phyloP scores from a whole-genome alignment of 2,888 invertebrate genomes.

The Papilio elwesi region DNA sequence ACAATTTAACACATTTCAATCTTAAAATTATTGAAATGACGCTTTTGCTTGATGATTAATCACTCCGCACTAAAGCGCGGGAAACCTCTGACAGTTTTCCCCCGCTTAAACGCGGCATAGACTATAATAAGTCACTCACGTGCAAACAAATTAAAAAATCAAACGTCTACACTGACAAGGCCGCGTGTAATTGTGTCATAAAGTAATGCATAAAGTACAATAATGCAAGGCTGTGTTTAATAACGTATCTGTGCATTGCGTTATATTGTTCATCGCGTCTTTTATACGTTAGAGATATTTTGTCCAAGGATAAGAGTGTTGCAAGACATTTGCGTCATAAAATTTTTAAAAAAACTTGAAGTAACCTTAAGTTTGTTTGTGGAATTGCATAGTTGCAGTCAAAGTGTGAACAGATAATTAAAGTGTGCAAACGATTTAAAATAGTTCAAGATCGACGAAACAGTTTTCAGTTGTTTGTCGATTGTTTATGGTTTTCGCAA shows the following conservation, averaged over 20 bases:
- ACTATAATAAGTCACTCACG: constrained; percentile 14
- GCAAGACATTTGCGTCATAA: constrained; percentile 8
- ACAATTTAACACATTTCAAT: neutral
- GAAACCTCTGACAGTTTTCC: constrained; percentile 3
- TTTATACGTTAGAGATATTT: neutral
- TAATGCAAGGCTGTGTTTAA: constrained; percentile 37
- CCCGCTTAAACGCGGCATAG: constrained; percentile 1
- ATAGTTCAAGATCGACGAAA: constrained; percentile 21
- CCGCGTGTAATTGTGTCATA: constrained; percentile 33
- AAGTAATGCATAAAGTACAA: constrained; percentile 38
- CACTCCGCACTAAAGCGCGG: constrained; percentile 2
- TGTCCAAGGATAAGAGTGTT: constrained; percentile 28
- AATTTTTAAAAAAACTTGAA: constrained; percentile 18
- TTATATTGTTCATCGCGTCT: constrained; percentile 9
- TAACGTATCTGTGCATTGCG: constrained; percentile 12
- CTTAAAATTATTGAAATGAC: neutral
- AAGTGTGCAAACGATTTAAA: constrained; percentile 12
- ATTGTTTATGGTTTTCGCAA: constrained; percentile 26
- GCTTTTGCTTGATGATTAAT: neutral
- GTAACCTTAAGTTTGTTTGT: constrained; percentile 8
- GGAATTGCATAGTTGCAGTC: constrained; percentile 9
- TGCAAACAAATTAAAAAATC: constrained; percentile 26
- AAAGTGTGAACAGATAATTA: constrained; percentile 23
- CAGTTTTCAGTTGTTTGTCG: constrained; percentile 17
- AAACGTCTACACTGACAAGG: constrained; percentile 24